phyloP scores from a whole-genome alignment of 2,797 vertebrate genomes.

The Enteromius paludinosus region DNA sequence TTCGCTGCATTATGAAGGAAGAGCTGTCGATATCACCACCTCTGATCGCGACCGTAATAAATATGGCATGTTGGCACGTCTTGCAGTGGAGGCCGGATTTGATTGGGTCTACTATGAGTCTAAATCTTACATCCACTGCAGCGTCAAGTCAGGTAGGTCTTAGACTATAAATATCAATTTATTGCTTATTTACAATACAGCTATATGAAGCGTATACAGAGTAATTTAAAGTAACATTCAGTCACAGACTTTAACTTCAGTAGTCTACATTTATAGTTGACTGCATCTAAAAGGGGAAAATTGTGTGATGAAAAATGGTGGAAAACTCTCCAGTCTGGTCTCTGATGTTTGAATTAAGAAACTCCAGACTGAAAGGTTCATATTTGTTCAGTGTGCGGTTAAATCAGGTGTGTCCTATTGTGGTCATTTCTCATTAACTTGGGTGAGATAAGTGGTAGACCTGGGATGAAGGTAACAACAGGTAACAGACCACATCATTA shows the following conservation, averaged over 20 bases:
- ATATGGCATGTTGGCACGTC: constrained; percentile 94
- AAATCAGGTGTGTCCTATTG: constrained; percentile 46
- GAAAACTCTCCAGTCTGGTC: neutral
- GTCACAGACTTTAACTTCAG: neutral
- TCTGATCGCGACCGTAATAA: constrained; percentile 94
- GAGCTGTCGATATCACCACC: constrained; percentile 96
- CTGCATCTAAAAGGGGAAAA: neutral
- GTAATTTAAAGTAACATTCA: neutral
- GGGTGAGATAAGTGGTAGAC: constrained; percentile 64
- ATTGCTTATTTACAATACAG: constrained; percentile 10
- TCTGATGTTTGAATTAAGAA: neutral
- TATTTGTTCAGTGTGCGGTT: neutral
- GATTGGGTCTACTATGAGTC: constrained; percentile 99
- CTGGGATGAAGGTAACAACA: constrained; percentile 73
- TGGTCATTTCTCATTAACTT: constrained; percentile 57
- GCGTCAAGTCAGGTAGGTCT: constrained; percentile 93
- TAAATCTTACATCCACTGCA: constrained; percentile 97
- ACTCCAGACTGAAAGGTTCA: neutral
- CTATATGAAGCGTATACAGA: neutral
- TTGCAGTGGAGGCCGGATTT: constrained; percentile 96
- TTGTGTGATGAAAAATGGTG: neutral
- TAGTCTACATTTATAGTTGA: neutral
- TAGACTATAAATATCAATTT: neutral
- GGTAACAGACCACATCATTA: constrained; percentile 63
- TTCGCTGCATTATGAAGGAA: constrained; percentile 96